A percentile compares a stretch with the other conserved stretches of the same genome.
These are phyloP conservation scores for Meloidogyne floridensis DNA, from an alignment of 1,140 invertebrate species.

Conservation along the genomic window DNA sequence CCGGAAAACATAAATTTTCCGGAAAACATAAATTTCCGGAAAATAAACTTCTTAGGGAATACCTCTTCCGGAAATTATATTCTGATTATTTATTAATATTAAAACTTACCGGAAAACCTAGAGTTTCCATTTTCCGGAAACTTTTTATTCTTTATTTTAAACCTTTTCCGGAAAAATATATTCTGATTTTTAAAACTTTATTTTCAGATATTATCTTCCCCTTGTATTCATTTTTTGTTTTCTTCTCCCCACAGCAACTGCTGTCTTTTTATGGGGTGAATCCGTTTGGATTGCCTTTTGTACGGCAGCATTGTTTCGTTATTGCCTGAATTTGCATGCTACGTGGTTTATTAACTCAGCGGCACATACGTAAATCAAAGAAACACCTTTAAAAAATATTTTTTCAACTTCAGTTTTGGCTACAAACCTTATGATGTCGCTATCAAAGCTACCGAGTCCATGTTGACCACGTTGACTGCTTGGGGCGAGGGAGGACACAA, in stretches of 20 bases:
- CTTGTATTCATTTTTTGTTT: slow-evolving; percentile 83
- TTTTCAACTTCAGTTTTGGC: slow-evolving; percentile 74
- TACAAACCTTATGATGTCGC: slow-evolving; percentile 81
- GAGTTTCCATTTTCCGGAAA: not conserved
- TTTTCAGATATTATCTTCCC: slow-evolving; percentile 76
- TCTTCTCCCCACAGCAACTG: slow-evolving; percentile 80
- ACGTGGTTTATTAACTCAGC: slow-evolving; percentile 87
- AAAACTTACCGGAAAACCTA: too few species aligned
- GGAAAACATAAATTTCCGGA: too few species aligned
- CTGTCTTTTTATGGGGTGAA: slow-evolving; percentile 83
- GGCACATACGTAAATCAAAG: slow-evolving; percentile 35
- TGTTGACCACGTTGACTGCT: slow-evolving; percentile 50
- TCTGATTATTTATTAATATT: too few species aligned
- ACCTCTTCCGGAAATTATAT: too few species aligned
- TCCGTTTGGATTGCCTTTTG: slow-evolving; percentile 78
- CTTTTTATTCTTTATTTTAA: not conserved
- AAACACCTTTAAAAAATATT: not conserved
- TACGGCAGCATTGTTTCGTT: slow-evolving; percentile 80
- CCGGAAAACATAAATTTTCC: too few species aligned
- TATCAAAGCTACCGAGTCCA: slow-evolving; percentile 72
- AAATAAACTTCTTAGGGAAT: too few species aligned
- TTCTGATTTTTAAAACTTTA: slow-evolving; percentile 48
- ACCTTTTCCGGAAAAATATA: not conserved
- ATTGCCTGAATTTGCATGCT: slow-evolving; percentile 81
- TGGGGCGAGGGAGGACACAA: slow-evolving; percentile 51